These are phyloP conservation scores for Antheraea assamensis DNA, from an alignment of 2,888 invertebrate species.

Conservation along the genomic window DNA sequence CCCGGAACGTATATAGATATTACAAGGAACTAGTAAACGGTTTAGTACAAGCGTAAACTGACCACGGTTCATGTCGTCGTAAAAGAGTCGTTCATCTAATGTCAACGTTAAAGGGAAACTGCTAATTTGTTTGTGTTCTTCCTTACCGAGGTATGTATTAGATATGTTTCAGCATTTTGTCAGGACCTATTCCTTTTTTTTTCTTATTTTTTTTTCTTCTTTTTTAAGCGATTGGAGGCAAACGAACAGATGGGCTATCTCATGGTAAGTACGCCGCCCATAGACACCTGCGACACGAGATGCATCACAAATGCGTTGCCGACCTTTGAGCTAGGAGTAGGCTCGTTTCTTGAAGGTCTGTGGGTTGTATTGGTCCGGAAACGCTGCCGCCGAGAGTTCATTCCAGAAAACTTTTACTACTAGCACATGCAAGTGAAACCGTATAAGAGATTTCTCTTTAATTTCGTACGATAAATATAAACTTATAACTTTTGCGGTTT, in stretches of 20 bases:
- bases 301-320: no score
- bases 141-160: neutral
- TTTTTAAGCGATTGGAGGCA: no score
- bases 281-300: no score
- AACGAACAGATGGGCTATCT: no score
- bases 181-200: neutral
- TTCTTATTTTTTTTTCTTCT: no score
- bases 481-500: no score
- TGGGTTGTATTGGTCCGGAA: no score
- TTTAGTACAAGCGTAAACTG: constrained; percentile 25
- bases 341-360: no score
- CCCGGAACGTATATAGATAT: constrained; percentile 15
- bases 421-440: neutral
- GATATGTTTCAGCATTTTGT: neutral
- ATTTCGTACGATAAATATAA: neutral
- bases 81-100: constrained; percentile 24
- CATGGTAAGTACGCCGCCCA: no score
- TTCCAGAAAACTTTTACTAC: no score
- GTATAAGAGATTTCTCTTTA: neutral
- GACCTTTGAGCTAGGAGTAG: no score
- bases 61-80: constrained; percentile 26
- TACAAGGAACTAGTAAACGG: constrained; percentile 26
- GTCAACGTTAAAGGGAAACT: constrained; percentile 16
- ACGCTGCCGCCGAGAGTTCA: no score
- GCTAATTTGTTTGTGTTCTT: constrained; percentile 20